These are phyloP conservation scores for Penaeus japonicus DNA, from an alignment of 1,140 invertebrate genomes.

Conservation along the genomic window DNA sequence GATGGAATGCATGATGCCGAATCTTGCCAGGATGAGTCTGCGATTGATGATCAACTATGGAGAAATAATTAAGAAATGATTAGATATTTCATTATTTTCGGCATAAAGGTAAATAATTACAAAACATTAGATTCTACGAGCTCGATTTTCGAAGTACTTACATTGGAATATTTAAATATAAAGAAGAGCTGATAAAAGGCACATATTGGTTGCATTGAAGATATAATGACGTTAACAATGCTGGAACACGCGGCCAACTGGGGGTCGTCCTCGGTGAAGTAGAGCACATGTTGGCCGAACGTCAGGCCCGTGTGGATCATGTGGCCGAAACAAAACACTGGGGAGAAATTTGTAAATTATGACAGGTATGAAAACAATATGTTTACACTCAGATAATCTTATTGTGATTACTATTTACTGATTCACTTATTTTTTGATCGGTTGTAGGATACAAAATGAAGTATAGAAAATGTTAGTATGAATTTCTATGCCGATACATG, in stretches of 20 bases:
- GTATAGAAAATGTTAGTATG: not conserved
- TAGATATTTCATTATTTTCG: not conserved
- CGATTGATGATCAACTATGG: constrained; percentile 72
- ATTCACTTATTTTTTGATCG: too few relatives aligned
- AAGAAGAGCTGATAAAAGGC: constrained; percentile 77
- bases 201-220: constrained; percentile 73
- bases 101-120: not conserved
- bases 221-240: constrained; percentile 67
- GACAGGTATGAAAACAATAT: not conserved
- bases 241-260: constrained; percentile 66
- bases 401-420: too few relatives aligned
- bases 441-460: not conserved
- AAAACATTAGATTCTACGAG: too few relatives aligned
- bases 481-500: not conserved
- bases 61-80: constrained; percentile 9
- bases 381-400: not conserved
- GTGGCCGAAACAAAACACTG: constrained; percentile 77
- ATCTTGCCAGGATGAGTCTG: constrained; percentile 70
- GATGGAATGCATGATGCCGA: constrained; percentile 79
- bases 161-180: constrained; percentile 80
- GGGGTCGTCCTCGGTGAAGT: constrained; percentile 66
- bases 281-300: constrained; percentile 72
- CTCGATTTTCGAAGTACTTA: constrained; percentile 64
- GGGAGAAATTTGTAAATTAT: not conserved
- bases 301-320: constrained; percentile 74